Percentiles rank a stretch among this genome's conserved stretches.
Conservation (phyloP, 2,113 vertebrate species). For the Mobula hypostoma region DNA sequence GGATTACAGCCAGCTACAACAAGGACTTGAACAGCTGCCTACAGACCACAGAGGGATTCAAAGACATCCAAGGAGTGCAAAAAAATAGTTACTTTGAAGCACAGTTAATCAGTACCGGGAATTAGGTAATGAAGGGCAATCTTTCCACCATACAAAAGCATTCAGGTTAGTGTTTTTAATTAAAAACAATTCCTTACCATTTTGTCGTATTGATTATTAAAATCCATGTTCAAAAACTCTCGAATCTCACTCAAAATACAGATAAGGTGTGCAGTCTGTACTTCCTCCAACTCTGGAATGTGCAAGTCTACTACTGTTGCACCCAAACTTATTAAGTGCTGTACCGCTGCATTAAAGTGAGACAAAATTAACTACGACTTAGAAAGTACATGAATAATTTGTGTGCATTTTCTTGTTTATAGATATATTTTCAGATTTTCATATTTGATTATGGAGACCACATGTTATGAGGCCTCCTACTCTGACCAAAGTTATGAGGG, state of each 20-base stretch:
- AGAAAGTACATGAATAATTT: neutral
- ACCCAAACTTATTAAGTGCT: conserved; percentile 47
- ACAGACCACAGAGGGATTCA: neutral
- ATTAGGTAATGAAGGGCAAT: neutral
- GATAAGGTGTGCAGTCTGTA: conserved; percentile 43
- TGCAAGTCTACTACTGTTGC: conserved; percentile 48
- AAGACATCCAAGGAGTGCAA: neutral
- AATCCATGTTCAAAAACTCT: conserved; percentile 51
- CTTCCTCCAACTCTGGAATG: conserved; percentile 53
- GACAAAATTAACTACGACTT: neutral
- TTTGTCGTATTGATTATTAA: conserved; percentile 49
- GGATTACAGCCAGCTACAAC: neutral
- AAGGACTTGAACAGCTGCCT: neutral
- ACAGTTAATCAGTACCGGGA: neutral
- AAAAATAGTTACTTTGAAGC: neutral
- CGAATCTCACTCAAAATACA: conserved; percentile 54
- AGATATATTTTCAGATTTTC: neutral
- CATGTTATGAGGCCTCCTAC: neutral
- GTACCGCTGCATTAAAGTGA: conserved; percentile 44
- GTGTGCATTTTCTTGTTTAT: neutral
- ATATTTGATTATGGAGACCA: neutral
- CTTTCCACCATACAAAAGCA: neutral
- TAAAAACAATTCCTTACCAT: conserved; percentile 46
- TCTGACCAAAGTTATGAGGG: neutral
- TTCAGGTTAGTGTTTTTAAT: neutral